Percentiles rank a stretch among this genome's conserved stretches.
Evolutionary conservation across 2,113 vertebrate genomes (phyloP).

Genomic region (Daubentonia madagascariensis): DNA sequence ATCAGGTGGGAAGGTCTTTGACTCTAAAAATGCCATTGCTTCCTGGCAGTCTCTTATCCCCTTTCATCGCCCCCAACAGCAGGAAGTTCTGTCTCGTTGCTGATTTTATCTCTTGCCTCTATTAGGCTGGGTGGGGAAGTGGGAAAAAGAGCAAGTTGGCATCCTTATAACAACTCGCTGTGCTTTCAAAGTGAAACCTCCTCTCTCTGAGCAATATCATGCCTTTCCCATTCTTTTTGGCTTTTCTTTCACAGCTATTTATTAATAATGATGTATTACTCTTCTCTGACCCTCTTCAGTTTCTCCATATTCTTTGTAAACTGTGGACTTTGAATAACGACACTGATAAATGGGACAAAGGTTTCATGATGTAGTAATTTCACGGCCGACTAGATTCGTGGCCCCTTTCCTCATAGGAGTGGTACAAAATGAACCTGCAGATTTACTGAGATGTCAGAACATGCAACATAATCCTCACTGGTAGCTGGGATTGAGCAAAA

Average conservation of each 20-base stretch:
- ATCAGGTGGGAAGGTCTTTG: background rate
- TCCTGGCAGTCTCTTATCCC: background rate
- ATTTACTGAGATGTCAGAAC: background rate
- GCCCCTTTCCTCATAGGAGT: background rate
- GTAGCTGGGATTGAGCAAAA: background rate
- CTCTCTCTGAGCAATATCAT: background rate
- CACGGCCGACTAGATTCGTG: background rate
- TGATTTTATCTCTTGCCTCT: background rate
- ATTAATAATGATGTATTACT: background rate
- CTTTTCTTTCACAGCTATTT: background rate
- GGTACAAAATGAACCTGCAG: background rate
- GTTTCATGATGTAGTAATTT: background rate
- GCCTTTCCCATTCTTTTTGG: background rate
- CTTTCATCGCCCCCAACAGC: background rate
- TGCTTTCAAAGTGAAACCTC: background rate
- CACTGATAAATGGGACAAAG: background rate
- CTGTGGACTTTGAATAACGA: background rate
- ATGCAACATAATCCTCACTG: background rate
- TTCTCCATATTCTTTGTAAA: background rate
- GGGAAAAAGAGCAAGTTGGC: background rate
- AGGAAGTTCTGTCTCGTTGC: conserved; percentile 1
- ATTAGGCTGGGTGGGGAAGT: background rate
- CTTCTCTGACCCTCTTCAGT: background rate
- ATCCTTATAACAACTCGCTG: background rate
- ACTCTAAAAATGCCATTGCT: background rate